Conservation (phyloP, 2,797 vertebrate species). For the Microchirus variegatus region DNA sequence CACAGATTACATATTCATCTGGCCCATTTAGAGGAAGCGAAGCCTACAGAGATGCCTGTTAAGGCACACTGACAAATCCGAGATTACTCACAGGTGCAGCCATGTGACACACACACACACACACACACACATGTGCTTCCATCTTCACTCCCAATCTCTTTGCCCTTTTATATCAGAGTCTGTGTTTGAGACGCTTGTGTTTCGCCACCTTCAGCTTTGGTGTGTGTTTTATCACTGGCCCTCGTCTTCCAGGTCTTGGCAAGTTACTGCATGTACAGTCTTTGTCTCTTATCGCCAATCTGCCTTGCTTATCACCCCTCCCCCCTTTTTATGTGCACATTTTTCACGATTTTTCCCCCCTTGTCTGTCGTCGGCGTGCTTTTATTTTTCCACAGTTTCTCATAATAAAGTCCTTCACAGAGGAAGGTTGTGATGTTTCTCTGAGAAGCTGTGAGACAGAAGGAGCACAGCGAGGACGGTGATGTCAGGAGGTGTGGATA, state of each 20-base stretch:
- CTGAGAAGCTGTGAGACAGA: conserved; percentile 11
- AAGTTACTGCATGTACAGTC: conserved; percentile 77
- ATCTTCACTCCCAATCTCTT: conserved; percentile 30
- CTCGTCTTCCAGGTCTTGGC: conserved; percentile 74
- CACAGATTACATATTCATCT: conserved; percentile 81
- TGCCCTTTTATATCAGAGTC: conserved; percentile 15
- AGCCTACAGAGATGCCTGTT: conserved; percentile 72
- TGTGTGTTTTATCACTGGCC: conserved; percentile 60
- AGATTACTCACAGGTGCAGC: conserved; percentile 78
- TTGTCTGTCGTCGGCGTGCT: conserved; percentile 60
- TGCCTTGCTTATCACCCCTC: conserved; percentile 76
- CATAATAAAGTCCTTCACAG: conserved; percentile 58
- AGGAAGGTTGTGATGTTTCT: conserved; percentile 38
- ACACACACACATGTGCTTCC: conserved; percentile 20
- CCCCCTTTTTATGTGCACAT: conserved; percentile 67
- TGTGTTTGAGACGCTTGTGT: conserved; percentile 54
- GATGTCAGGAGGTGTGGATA: conserved; percentile 21
- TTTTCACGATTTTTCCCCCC: conserved; percentile 39
- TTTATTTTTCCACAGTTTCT: conserved; percentile 66
- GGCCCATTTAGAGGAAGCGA: conserved; percentile 79
- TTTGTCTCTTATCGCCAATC: conserved; percentile 80
- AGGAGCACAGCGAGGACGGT: conserved; percentile 14
- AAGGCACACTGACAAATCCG: conserved; percentile 42
- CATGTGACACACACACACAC: conserved; percentile 23
- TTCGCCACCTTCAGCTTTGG: conserved; percentile 63